phyloP scores from a whole-genome alignment of 2,113 vertebrate genomes.

The Trichomycterus rosablanca region DNA sequence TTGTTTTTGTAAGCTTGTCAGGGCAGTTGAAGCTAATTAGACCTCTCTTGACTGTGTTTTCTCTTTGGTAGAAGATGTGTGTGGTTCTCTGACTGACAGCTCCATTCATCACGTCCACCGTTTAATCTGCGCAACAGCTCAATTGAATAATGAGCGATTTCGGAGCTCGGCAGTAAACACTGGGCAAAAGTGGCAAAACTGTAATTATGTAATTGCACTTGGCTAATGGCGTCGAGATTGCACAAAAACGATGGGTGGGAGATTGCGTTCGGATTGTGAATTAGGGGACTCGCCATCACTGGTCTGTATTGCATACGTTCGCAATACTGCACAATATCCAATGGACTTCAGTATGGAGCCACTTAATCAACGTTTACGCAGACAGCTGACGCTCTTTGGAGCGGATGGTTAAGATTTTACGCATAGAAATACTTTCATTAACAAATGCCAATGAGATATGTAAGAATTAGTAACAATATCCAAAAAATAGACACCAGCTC shows the following conservation, averaged over 20 bases:
- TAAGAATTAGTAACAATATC: too few relatives aligned
- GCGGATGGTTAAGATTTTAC: too few relatives aligned
- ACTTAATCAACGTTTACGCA: too few relatives aligned
- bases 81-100: slow-evolving; percentile 63
- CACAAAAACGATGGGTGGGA: too few relatives aligned
- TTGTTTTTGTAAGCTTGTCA: slow-evolving; percentile 19
- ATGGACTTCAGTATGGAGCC: too few relatives aligned
- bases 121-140: slow-evolving; percentile 60
- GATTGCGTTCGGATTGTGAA: slow-evolving; percentile 24
- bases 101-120: slow-evolving; percentile 63
- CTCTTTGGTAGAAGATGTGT: slow-evolving; percentile 51
- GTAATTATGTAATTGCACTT: slow-evolving; percentile 66
- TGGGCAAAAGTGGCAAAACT: slow-evolving; percentile 61
- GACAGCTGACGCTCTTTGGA: too few relatives aligned
- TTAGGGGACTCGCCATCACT: too few relatives aligned
- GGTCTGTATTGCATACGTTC: too few relatives aligned
- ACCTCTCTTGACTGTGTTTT: slow-evolving; percentile 61
- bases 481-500: too few relatives aligned
- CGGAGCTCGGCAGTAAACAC: slow-evolving; percentile 65
- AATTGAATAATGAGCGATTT: slow-evolving; percentile 65
- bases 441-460: too few relatives aligned
- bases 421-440: too few relatives aligned
- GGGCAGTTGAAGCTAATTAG: slow-evolving; percentile 62
- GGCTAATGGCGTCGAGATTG: slow-evolving; percentile 14
- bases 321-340: too few relatives aligned